Evolutionary conservation across 2,113 vertebrate genomes (phyloP), one percentile per base, ranked within the genome.

Genomic region (Bubalus kerabau): DNA sequence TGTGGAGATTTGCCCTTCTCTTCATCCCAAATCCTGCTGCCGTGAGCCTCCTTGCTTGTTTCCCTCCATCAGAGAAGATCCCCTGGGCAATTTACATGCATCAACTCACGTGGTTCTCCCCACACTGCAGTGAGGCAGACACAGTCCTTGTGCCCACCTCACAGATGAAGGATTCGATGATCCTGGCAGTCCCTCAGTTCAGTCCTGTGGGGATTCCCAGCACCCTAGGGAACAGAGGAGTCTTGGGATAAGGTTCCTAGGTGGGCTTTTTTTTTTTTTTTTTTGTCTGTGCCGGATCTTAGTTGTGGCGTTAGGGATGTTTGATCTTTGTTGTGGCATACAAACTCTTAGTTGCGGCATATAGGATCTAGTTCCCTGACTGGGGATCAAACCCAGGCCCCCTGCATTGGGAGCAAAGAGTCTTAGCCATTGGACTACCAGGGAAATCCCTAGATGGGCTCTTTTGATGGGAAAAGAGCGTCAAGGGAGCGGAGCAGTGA

Each of bases 131-230:
- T 23, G 46, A 57, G 32, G 17, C 23, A 23, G n/a, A 40, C 6
- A 13, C 9, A 0, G 4, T 7, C 52, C 26, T 1, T 8, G 54
- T 14, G 54, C 40, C 32, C 57, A 28, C 17, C 28, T 83, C 43
- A 16, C 43, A 46, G 81, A 2, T 17, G n/a, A 54, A 32, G 28
- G 52, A 89, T 23, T 57, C 13, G 0, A 16, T 16, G 67, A 48
- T 16, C 32, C 5, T 3, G 3, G 67, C 6, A 30, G 5, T 8
- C 30, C 6, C 48, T 89, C 1, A 0, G 16, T 81, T 67, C 12
- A 8, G 8, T 10, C 57, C 7, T 50, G 3, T 1, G 0, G 13
- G 32, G 32, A 30, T 50, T 16, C 59, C 16, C 1, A 46, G 59
- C 64, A 36, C 54, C 24, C 28, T 57, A 0, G 0, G 52, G 24